Base-by-base conservation (phyloP, 2,797 vertebrate species). In the Lateolabrax maculatus region DNA sequence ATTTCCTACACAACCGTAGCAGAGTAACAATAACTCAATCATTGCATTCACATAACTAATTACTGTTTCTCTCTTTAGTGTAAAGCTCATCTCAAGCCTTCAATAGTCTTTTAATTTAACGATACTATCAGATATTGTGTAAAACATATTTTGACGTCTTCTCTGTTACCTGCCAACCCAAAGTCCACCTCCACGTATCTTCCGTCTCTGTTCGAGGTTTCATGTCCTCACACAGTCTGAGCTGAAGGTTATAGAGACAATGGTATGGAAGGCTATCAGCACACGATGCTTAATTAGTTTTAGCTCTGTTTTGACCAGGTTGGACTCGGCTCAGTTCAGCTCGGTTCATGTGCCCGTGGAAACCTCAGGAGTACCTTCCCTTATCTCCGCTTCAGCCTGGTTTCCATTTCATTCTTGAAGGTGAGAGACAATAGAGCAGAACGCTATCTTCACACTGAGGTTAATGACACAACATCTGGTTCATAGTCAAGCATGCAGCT, bases 391-490 rank as follows among this genome's bases (percentile, higher is more conserved):
- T 78, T 74, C 75, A 29, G 85, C 78, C 82, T 31, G 73, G 80
- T 81, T 86, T 89, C 80, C 69, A 72, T 92, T 90, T 84, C 84
- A 41, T 43, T 76, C 69, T 65, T 90, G 80, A 86, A 91, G 89
- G 90, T 91, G 90, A 90, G 62, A 93, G 79, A 94, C 90, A 85
- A 84, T 90, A 78, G 83, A 70, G 69, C 82, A 77, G 77, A 89
- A 84, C 84, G 25, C 57, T 87, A 81, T 92, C 81, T 90, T 89
- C 82, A 85, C 83, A 62, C 80, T 19, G 80, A 90, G 93, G 92
- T 92, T 90, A 93, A 92, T 92, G 84, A 78, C 86, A 75, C 86
- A 92, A 95, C 88, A 67, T 90, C 68, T 91, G 90, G 85, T 94
- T 84, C 77, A 87, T 66, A 86, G 75, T 73, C 80, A 79, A 78